Percentiles rank a stretch among this genome's conserved stretches.
phyloP scores from a whole-genome alignment of 1,140 invertebrate species.

The Sycophila sp. region DNA sequence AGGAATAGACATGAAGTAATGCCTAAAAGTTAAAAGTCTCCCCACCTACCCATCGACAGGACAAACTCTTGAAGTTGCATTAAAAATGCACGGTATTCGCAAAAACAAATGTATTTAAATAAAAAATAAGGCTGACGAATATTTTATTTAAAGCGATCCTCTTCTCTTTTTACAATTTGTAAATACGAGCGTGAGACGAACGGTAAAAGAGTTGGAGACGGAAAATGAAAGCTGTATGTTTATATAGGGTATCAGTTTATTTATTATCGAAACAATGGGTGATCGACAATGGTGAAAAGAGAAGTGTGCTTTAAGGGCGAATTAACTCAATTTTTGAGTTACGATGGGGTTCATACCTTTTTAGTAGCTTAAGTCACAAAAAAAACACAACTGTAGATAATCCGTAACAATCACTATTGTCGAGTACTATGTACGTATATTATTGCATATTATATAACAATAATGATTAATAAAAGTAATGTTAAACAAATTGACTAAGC shows the following conservation, averaged over 20 bases:
- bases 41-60: too few species aligned
- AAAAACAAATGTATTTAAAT: conserved; percentile 16
- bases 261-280: conserved; percentile 54
- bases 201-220: conserved; percentile 35
- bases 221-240: conserved; percentile 52
- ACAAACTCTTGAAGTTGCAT: conserved; percentile 5
- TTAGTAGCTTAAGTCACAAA: conserved; percentile 36
- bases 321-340: conserved; percentile 1
- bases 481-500: conserved; percentile 50
- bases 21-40: conserved; percentile 1
- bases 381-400: conserved; percentile 61
- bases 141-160: conserved; percentile 47
- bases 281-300: conserved; percentile 16
- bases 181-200: conserved; percentile 47
- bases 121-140: conserved; percentile 49
- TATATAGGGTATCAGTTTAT: conserved; percentile 62
- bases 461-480: conserved; percentile 65
- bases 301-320: not conserved
- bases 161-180: conserved; percentile 52
- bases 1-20: not conserved
- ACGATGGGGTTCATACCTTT: not conserved
- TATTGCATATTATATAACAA: conserved; percentile 63
- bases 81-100: conserved; percentile 18
- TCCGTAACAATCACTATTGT: conserved; percentile 64
- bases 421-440: conserved; percentile 59